Evolutionary conservation across 2,797 vertebrate species (phyloP).

Genomic region (Typhlichthys eigenmanni): DNA sequence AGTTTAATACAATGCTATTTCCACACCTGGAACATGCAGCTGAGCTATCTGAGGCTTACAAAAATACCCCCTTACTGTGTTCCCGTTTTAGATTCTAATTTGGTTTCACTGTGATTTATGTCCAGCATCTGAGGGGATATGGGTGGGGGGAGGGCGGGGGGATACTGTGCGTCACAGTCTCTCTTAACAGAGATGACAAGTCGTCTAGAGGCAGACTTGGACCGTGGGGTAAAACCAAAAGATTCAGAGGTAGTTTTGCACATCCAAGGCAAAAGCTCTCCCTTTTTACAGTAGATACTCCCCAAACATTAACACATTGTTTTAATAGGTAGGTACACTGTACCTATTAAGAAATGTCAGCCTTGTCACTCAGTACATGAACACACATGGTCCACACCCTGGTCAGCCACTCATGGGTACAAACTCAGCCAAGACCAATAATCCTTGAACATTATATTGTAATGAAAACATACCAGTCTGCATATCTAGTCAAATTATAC

Average conservation of each 20-base stretch:
- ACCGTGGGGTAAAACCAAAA: slow-evolving; percentile 21
- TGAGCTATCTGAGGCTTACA: slow-evolving; percentile 57
- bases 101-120: slow-evolving; percentile 73
- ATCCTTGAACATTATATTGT: slow-evolving; percentile 25
- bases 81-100: slow-evolving; percentile 77
- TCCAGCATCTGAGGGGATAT: slow-evolving; percentile 58
- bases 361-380: slow-evolving; percentile 48
- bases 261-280: slow-evolving; percentile 9
- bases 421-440: slow-evolving; percentile 50
- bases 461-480: slow-evolving; percentile 32
- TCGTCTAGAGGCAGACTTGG: slow-evolving; percentile 35
- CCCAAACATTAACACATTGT: too few relatives aligned
- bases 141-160: background rate
- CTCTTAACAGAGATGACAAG: slow-evolving; percentile 63
- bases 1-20: slow-evolving; percentile 44
- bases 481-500: slow-evolving; percentile 25
- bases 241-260: slow-evolving; percentile 30
- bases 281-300: slow-evolving; percentile 18
- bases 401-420: slow-evolving; percentile 38
- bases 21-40: slow-evolving; percentile 54
- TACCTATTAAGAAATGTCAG: slow-evolving; percentile 31
- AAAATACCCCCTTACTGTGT: slow-evolving; percentile 61
- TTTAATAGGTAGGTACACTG: too few relatives aligned
- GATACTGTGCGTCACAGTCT: slow-evolving; percentile 58
- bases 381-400: slow-evolving; percentile 41